These are phyloP conservation scores for Malurus leucopterus DNA, from an alignment of 2,797 vertebrate genomes.

Conservation along the genomic window DNA sequence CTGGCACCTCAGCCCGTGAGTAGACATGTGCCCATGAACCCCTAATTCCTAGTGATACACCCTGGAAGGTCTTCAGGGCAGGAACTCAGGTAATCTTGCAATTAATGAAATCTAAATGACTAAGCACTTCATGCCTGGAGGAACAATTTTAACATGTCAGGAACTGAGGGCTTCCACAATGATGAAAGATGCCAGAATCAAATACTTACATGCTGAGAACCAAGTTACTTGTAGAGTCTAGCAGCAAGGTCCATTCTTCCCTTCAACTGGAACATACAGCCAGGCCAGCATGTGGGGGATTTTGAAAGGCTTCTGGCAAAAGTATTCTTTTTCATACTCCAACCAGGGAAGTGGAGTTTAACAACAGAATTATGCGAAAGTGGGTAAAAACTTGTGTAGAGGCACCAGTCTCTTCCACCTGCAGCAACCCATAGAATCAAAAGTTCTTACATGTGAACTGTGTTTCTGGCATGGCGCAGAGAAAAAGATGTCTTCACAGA, in stretches of 20 bases:
- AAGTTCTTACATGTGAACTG: background rate
- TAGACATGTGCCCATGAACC: background rate
- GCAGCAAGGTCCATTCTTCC: background rate
- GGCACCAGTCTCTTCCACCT: background rate
- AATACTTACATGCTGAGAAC: background rate
- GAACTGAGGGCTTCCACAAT: background rate
- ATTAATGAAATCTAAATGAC: background rate
- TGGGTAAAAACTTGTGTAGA: background rate
- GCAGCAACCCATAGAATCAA: background rate
- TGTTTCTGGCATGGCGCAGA: background rate
- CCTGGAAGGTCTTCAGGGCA: background rate
- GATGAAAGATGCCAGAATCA: background rate
- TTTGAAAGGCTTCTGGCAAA: background rate
- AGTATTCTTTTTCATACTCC: background rate
- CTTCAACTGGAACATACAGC: background rate
- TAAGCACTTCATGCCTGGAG: background rate
- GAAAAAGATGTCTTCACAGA: background rate
- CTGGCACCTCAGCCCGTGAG: background rate
- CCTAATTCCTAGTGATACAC: background rate
- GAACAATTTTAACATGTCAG: background rate
- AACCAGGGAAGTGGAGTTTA: background rate
- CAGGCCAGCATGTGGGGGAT: background rate
- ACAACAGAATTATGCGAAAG: background rate
- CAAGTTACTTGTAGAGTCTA: background rate
- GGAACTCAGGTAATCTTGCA: background rate